Evolutionary conservation across 2,113 vertebrate species (phyloP).

Genomic region (Perognathus longimembris): DNA sequence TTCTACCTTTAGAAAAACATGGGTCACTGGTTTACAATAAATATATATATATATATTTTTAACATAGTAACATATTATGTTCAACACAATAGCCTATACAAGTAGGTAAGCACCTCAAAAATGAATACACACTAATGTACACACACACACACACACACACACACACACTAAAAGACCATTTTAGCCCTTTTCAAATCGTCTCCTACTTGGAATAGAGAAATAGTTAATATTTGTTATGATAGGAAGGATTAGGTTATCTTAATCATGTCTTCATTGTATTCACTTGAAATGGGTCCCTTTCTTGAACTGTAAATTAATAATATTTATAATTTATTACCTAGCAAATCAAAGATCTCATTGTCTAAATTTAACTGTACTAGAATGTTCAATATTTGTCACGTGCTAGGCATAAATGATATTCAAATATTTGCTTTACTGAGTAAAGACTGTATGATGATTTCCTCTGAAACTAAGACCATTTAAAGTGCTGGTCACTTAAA

Average conservation of each 20-base stretch:
- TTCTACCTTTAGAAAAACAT: neutral
- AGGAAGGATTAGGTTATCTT: neutral
- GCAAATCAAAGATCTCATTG: neutral
- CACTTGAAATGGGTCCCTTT: neutral
- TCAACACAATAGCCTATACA: neutral
- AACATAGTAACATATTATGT: neutral
- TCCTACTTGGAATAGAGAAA: neutral
- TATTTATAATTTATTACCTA: neutral
- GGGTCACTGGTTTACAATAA: neutral
- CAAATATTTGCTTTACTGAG: slow-evolving; percentile 16
- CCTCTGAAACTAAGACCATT: neutral
- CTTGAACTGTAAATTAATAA: neutral
- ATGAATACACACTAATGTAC: neutral
- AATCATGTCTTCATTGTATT: neutral
- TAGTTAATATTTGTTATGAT: neutral
- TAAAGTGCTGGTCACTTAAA: neutral
- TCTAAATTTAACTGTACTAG: neutral
- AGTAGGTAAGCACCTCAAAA: neutral
- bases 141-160: neutral
- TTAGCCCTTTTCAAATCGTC: neutral
- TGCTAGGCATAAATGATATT: neutral
- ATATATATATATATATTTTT: neutral
- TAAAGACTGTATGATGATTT: neutral
- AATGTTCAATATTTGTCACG: neutral
- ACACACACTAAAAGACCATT: neutral